phyloP scores from a whole-genome alignment of 2,888 invertebrate species.

The Chironomus tentans region DNA sequence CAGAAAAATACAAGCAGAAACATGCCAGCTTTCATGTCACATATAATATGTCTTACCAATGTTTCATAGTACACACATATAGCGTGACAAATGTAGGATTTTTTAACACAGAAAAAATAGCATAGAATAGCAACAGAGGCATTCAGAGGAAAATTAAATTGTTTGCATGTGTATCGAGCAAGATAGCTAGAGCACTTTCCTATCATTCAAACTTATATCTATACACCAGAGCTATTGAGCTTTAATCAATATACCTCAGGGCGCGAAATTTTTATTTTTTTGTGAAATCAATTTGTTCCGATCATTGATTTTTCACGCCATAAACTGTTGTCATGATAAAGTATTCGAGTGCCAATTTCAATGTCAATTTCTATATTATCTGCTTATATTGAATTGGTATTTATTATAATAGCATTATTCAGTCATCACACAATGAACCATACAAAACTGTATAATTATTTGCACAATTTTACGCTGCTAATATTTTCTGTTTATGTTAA shows the following conservation, averaged over 20 bases:
- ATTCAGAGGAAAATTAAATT: background rate
- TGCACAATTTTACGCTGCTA: background rate
- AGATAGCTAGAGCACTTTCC: background rate
- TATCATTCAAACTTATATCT: background rate
- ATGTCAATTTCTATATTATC: background rate
- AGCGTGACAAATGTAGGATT: background rate
- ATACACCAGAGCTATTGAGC: background rate
- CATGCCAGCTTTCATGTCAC: background rate
- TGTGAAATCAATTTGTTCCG: slow-evolving; percentile 25
- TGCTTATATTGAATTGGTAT: background rate
- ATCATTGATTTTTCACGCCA: slow-evolving; percentile 19
- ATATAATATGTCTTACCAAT: background rate
- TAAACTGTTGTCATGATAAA: background rate
- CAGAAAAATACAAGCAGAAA: background rate
- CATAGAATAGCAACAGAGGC: background rate
- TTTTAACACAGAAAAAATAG: background rate
- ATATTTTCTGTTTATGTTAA: background rate
- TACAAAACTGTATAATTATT: background rate
- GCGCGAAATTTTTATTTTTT: background rate
- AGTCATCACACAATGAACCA: background rate
- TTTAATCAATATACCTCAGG: slow-evolving; percentile 20
- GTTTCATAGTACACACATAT: background rate
- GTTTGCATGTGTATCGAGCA: background rate
- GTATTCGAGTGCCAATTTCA: background rate
- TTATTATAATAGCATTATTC: background rate